Evolutionary conservation across 2,113 vertebrate genomes (phyloP), one percentile per base, ranked within the genome.

Genomic region (Lophura nycthemera): DNA sequence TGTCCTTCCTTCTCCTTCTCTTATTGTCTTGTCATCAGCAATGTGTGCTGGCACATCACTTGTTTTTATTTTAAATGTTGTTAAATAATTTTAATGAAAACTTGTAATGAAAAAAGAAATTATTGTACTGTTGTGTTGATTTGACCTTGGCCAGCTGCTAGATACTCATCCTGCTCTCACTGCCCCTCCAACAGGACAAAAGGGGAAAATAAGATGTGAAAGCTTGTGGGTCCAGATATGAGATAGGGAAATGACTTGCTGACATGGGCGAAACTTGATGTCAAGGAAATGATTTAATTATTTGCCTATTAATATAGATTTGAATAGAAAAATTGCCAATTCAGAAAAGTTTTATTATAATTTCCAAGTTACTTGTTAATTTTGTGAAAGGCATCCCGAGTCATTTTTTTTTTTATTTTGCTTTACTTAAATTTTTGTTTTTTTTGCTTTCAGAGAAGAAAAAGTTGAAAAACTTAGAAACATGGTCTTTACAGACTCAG

Each of bases 221-320:
- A 73, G 11, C 6, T 73, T 50, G 20, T 38, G 6, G 3, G 3
- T 21, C 50, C 29, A 67, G 16, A 47, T 40, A 80, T 79, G n/a
- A 82, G 22, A 42, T 2, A 71, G 5, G 3, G 10, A 60, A 2
- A 63, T 43, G 0, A 1, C 9, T 83, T 50, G 32, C 8, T 10
- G 40, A 54, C n/a, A 80, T 25, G 8, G 24, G 11, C 4, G 78
- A 78, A 78, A 54, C 7, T 38, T 4, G 43, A 36, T 16, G 4
- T 60, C 1, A 5, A 29, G 36, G 78, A 89, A 70, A 32, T 13
- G 27, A 36, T 34, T 88, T 59, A 59, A 84, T 63, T 59, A 40
- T 30, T 63, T 67, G 7, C 1, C 3, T 67, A 22, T 36, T 75
- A 57, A 87, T 78, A 78, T 30, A 67, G 5, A 56, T 63, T 78